Evolutionary conservation across 2,888 invertebrate genomes (phyloP).

Genomic region (Acanthoscelides obtectus): DNA sequence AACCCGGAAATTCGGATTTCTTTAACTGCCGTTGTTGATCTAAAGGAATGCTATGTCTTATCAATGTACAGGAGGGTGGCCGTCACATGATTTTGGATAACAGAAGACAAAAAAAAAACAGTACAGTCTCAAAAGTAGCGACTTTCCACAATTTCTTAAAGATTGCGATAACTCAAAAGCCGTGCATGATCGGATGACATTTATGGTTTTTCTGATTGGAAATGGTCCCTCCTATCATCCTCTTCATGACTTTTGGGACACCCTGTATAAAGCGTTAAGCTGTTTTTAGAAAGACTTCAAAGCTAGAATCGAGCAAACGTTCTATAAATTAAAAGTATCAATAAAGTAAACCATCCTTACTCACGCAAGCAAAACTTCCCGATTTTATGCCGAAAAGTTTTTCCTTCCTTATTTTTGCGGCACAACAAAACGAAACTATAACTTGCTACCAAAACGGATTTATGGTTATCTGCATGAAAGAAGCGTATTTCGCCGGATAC

Average conservation of each 20-base stretch:
- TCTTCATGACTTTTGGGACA: not conserved
- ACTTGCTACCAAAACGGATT: constrained; percentile 16
- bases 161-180: no score
- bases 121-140: no score
- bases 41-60: no score
- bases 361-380: constrained; percentile 19
- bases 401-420: constrained; percentile 21
- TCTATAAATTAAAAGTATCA: not conserved
- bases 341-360: constrained; percentile 2
- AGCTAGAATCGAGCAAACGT: not conserved
- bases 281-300: not conserved
- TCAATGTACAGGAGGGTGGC: no score
- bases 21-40: no score
- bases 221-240: no score
- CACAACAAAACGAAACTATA: constrained; percentile 20
- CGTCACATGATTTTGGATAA: no score
- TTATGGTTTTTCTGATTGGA: no score
- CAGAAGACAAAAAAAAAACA: no score
- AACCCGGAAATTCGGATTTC: no score
- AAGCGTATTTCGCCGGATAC: constrained; percentile 22
- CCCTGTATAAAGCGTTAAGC: not conserved
- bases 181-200: no score
- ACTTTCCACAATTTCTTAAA: no score
- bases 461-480: constrained; percentile 21
- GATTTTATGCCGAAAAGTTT: constrained; percentile 15